Conservation (phyloP, 2,113 vertebrate species). For the Capricornis sumatraensis region DNA sequence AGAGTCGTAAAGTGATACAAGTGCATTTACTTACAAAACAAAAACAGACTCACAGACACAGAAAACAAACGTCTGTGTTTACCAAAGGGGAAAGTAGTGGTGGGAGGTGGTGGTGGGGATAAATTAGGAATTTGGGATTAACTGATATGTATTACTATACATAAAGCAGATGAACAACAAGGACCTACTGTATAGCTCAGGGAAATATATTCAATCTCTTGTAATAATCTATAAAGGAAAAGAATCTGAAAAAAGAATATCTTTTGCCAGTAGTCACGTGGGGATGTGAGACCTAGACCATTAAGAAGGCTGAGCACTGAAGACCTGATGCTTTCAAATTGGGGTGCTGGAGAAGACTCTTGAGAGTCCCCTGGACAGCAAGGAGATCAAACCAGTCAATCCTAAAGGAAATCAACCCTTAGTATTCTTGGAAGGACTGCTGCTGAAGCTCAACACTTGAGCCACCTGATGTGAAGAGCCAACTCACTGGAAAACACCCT, state of each 20-base stretch:
- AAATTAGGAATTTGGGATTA: not conserved
- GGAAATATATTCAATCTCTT: not conserved
- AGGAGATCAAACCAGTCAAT: not conserved
- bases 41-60: not conserved
- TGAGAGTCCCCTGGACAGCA: not conserved
- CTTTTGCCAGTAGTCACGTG: not conserved
- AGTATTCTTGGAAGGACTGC: not conserved
- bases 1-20: not conserved
- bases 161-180: not conserved
- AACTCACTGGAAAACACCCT: not conserved
- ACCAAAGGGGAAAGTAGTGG: not conserved
- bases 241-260: not conserved
- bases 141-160: not conserved
- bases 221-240: not conserved
- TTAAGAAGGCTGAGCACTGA: not conserved
- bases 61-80: not conserved
- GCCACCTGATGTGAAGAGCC: not conserved
- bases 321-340: not conserved
- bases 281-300: not conserved
- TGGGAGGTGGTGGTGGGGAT: fast-evolving
- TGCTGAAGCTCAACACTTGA: not conserved
- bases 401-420: not conserved
- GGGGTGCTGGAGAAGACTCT: not conserved
- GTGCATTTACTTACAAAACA: not conserved
- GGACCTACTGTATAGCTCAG: not conserved